phyloP scores from a whole-genome alignment of 2,888 invertebrate genomes.

The Diarsia mendica region DNA sequence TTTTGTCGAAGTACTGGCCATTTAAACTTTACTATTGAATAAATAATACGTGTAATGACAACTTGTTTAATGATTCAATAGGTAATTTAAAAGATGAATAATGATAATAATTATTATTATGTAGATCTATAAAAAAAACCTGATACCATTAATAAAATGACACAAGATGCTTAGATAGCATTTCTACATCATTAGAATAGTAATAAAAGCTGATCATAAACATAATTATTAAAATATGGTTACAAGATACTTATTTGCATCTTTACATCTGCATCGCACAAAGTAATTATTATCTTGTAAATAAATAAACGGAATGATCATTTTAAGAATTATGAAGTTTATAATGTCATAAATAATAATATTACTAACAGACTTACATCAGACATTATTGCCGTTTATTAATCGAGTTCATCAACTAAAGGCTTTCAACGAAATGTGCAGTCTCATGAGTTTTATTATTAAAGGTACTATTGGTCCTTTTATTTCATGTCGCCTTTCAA shows the following conservation, averaged over 20 bases:
- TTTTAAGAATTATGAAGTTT: constrained; percentile 21
- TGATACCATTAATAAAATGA: constrained; percentile 13
- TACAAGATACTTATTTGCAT: constrained; percentile 29
- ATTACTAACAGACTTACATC: constrained; percentile 7
- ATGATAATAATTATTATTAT: neutral
- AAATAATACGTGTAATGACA: neutral
- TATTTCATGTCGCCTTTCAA: constrained; percentile 17
- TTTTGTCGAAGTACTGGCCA: neutral
- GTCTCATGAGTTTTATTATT: constrained; percentile 33
- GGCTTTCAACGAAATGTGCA: constrained; percentile 32
- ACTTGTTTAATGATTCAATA: neutral
- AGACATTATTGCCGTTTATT: constrained; percentile 11
- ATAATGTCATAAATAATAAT: constrained; percentile 36
- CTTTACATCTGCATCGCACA: constrained; percentile 18
- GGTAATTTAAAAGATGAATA: neutral
- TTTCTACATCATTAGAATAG: neutral
- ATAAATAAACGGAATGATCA: constrained; percentile 34
- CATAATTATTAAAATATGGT: constrained; percentile 10
- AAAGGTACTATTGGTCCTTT: neutral
- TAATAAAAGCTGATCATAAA: constrained; percentile 28
- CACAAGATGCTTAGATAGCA: constrained; percentile 1
- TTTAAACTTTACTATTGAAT: constrained; percentile 7
- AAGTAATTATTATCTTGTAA: constrained; percentile 14
- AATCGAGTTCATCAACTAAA: neutral
- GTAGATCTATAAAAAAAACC: constrained; percentile 8